These are phyloP conservation scores for Ditylenchus weischeri DNA, from an alignment of 2,888 invertebrate species.

Conservation along the genomic window DNA sequence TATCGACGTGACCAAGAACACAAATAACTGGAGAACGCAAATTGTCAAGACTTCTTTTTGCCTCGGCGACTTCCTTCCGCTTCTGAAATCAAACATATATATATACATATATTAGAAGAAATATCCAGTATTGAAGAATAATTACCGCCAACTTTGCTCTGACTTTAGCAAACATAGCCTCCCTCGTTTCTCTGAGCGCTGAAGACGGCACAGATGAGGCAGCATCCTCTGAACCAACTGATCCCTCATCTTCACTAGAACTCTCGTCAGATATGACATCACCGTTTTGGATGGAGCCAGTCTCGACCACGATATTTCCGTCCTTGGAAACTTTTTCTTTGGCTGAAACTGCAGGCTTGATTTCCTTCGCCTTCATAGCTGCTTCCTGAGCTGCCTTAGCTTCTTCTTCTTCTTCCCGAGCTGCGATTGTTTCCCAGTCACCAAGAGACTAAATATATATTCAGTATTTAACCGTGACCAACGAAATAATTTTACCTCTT, in stretches of 20 bases:
- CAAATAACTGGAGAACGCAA: constrained; percentile 94
- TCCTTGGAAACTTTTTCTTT: constrained; percentile 12
- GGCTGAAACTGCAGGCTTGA: constrained; percentile 15
- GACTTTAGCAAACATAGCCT: constrained; percentile 73
- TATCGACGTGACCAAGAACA: constrained; percentile 90
- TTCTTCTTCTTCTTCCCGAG: constrained; percentile 2
- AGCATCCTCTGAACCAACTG: constrained; percentile 64
- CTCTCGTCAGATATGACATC: constrained; percentile 29
- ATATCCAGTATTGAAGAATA: background rate
- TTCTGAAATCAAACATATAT: constrained; percentile 62
- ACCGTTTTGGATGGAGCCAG: constrained; percentile 1
- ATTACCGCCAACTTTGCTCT: constrained; percentile 68
- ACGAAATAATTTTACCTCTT: constrained; percentile 53
- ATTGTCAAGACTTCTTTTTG: constrained; percentile 62
- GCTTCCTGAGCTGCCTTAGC: background rate
- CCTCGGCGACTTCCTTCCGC: constrained; percentile 71
- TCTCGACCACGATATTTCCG: constrained; percentile 57
- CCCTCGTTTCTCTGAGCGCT: constrained; percentile 69
- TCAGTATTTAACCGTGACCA: constrained; percentile 13
- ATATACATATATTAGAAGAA: background rate
- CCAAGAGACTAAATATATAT: constrained; percentile 26
- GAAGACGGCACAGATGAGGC: constrained; percentile 62
- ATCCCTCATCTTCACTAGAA: constrained; percentile 59
- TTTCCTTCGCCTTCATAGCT: background rate
- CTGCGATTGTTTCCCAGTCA: constrained; percentile 35